Conservation (phyloP, 2,888 invertebrate species). For the Drosophila setosimentum region DNA sequence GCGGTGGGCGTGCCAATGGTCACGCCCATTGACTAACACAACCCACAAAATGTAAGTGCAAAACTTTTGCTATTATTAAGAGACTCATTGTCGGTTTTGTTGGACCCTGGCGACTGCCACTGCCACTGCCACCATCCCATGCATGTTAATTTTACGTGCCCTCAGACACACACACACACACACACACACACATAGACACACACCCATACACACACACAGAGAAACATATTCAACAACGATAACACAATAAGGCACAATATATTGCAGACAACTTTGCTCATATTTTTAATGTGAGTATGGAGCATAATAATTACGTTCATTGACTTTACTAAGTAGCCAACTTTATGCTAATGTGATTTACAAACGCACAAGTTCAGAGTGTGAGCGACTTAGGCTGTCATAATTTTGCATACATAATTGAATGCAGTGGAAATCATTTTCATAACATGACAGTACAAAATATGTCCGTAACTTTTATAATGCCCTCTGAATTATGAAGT, state of each 20-base stretch:
- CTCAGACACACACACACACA: conserved; percentile 12
- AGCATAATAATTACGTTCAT: conserved; percentile 82
- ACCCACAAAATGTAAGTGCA: conserved; percentile 65
- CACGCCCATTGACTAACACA: conserved; percentile 39
- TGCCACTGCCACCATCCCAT: conserved; percentile 18
- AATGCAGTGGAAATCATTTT: conserved; percentile 21
- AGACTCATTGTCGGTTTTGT: conserved; percentile 77
- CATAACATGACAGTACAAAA: conserved; percentile 1
- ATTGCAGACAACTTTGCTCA: conserved; percentile 75
- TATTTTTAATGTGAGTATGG: conserved; percentile 75
- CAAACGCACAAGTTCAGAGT: conserved; percentile 20
- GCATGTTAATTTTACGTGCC: conserved; percentile 30
- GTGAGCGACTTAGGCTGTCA: conserved; percentile 19
- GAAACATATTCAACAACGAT: conserved; percentile 3
- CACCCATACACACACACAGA: conserved; percentile 14
- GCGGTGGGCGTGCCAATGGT: conserved; percentile 1
- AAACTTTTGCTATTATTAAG: conserved; percentile 79
- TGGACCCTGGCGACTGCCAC: conserved; percentile 66
- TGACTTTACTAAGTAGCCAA: conserved; percentile 81
- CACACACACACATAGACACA: background rate
- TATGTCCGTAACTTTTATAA: conserved; percentile 29
- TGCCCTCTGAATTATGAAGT: conserved; percentile 9
- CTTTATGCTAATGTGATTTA: conserved; percentile 76
- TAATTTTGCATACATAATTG: conserved; percentile 56
- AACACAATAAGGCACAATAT: conserved; percentile 68